These are phyloP conservation scores for Sceloporus undulatus DNA, from an alignment of 2,113 vertebrate genomes.

Conservation along the genomic window DNA sequence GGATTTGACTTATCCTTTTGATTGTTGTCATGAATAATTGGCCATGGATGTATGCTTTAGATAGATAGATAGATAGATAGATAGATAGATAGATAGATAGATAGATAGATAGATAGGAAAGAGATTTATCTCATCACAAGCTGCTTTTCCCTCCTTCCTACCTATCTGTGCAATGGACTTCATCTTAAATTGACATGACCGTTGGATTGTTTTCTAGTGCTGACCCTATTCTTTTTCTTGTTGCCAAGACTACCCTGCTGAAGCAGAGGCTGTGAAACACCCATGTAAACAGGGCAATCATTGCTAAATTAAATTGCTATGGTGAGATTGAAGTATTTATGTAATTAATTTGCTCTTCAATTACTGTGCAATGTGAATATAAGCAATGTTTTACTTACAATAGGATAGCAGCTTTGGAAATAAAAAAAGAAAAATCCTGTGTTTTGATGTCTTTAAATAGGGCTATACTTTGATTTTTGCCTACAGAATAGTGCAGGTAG, in stretches of 20 bases:
- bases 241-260: conserved; percentile 27
- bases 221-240: conserved; percentile 21
- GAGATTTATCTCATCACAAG: background rate
- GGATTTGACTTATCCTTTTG: no score
- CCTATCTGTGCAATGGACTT: background rate
- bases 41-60: background rate
- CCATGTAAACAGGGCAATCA: conserved; percentile 25
- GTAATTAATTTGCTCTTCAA: conserved; percentile 43
- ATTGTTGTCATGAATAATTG: background rate
- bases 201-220: background rate
- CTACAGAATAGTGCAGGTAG: background rate
- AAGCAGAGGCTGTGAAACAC: conserved; percentile 8
- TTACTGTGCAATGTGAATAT: conserved; percentile 29
- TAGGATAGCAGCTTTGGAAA: background rate
- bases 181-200: background rate
- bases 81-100: background rate
- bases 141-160: background rate
- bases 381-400: conserved; percentile 17
- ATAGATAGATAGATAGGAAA: no score
- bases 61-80: background rate
- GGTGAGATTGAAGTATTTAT: conserved; percentile 14
- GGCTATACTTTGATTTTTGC: conserved; percentile 5
- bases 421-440: background rate
- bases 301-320: conserved; percentile 41
- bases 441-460: background rate